Evolutionary conservation across 2,888 invertebrate genomes (phyloP).

Genomic region (Agrochola macilenta): DNA sequence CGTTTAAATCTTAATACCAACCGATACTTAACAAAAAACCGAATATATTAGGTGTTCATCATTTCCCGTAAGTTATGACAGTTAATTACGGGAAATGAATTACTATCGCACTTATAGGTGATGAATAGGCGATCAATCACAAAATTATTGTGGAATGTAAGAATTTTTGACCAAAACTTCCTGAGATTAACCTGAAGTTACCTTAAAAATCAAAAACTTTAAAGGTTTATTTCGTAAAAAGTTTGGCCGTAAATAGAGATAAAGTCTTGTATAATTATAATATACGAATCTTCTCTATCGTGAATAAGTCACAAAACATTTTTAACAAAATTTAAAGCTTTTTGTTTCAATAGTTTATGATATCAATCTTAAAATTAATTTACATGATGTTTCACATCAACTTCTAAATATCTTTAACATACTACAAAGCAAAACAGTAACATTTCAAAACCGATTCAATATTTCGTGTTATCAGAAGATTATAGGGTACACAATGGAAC

Average conservation of each 20-base stretch:
- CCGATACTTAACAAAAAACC: conserved; percentile 44
- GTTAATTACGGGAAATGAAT: conserved; percentile 58
- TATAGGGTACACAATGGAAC: conserved; percentile 63
- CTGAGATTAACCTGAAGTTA: conserved; percentile 1
- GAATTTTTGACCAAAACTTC: conserved; percentile 10
- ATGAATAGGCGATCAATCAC: conserved; percentile 60
- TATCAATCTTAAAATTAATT: conserved; percentile 5
- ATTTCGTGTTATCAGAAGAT: conserved; percentile 55
- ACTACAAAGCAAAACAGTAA: background rate
- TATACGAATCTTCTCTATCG: conserved; percentile 2
- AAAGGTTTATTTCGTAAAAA: conserved; percentile 22
- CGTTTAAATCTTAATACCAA: conserved; percentile 47
- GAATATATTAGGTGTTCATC: conserved; percentile 59
- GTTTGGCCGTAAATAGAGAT: background rate
- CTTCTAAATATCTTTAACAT: background rate
- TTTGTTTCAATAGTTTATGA: conserved; percentile 16
- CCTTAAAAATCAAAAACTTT: background rate
- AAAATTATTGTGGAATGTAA: conserved; percentile 41
- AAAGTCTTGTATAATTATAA: conserved; percentile 4
- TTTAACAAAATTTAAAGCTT: conserved; percentile 22
- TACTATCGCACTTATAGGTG: conserved; percentile 61
- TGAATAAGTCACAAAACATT: conserved; percentile 11
- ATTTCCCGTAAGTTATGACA: conserved; percentile 57
- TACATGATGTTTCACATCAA: background rate
- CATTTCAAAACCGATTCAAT: conserved; percentile 22